These are phyloP conservation scores for Lophura nycthemera DNA, from an alignment of 2,113 vertebrate genomes.

Conservation along the genomic window DNA sequence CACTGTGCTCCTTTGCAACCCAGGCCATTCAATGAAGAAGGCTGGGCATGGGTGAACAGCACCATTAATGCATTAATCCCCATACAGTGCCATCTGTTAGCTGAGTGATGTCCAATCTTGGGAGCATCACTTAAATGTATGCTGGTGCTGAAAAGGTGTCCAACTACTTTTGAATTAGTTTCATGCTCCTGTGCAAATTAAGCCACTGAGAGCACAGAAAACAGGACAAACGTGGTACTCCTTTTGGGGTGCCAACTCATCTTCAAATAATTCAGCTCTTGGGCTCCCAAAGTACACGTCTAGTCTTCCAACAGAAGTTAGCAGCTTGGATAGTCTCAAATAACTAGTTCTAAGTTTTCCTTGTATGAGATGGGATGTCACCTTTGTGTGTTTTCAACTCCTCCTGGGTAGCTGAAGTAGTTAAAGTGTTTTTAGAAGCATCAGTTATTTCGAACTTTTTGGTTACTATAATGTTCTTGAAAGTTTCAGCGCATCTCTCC, in stretches of 20 bases:
- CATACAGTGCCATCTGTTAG: too few relatives aligned
- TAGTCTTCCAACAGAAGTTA: too few relatives aligned
- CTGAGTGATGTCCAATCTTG: too few relatives aligned
- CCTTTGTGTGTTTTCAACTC: fast-evolving
- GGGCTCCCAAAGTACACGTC: background rate
- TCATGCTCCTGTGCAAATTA: background rate
- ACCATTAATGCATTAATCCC: fast-evolving
- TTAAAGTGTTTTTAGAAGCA: background rate
- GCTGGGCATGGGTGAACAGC: fast-evolving
- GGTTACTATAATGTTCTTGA: background rate
- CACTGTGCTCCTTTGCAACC: too few relatives aligned
- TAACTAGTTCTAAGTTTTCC: background rate
- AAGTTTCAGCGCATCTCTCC: background rate
- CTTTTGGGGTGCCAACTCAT: fast-evolving
- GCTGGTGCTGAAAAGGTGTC: background rate
- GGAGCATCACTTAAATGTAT: too few relatives aligned
- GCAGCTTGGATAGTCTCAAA: background rate
- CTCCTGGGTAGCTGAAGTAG: background rate
- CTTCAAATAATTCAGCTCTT: background rate
- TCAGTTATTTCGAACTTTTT: background rate
- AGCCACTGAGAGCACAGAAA: fast-evolving
- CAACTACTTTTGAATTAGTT: background rate
- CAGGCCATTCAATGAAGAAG: too few relatives aligned
- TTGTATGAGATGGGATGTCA: background rate
- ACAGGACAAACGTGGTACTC: fast-evolving